Evolutionary conservation across 2,797 vertebrate genomes (phyloP), one percentile per base, ranked within the genome.

Genomic region (Acrossocheilus fasciatus): DNA sequence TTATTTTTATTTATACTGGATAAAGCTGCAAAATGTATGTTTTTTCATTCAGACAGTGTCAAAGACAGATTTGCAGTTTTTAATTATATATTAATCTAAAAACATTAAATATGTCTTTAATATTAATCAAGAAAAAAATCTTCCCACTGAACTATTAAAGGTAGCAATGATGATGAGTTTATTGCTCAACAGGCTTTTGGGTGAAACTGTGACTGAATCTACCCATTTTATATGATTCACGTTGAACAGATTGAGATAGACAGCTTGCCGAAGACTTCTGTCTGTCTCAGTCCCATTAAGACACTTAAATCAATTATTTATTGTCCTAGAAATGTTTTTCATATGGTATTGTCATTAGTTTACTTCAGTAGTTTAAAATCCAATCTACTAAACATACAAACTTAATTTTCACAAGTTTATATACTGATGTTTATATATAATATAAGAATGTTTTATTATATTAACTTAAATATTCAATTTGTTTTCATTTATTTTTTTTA

Each of bases 251-350:
- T 95, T 93, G 91, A 91, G 90, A 93, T 89, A 92, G 94, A 92
- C 93, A 94, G 92, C 80, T 79, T 88, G 81, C 92, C 93, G 92
- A 93, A 93, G 93, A 85, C 91, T 92, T 93, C 90, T 93, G 94
- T 95, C 94, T 84, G 91, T 91, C 86, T 86, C 87, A 90, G 92
- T 94, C 91, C 92, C 89, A 93, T 89, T 88, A 92, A 82, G 91
- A 88, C 92, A 90, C 83, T 90, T 92, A 91, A 91, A 95, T 96
- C 90, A 95, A 96, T 96, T 95, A 96, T 96, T 96, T 90, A 96
- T 95, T 91, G 91, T 80, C 83, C 87, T 88, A 82, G 54, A 52
- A 45, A 59, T 91, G 89, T 90, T 36, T 81, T 59, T 70, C 39
- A 80, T 41, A 47, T 64, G 77, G 20, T 73, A 14, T 73, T 80